Conservation (phyloP, 2,797 vertebrate species). For the Iguana delicatissima region DNA sequence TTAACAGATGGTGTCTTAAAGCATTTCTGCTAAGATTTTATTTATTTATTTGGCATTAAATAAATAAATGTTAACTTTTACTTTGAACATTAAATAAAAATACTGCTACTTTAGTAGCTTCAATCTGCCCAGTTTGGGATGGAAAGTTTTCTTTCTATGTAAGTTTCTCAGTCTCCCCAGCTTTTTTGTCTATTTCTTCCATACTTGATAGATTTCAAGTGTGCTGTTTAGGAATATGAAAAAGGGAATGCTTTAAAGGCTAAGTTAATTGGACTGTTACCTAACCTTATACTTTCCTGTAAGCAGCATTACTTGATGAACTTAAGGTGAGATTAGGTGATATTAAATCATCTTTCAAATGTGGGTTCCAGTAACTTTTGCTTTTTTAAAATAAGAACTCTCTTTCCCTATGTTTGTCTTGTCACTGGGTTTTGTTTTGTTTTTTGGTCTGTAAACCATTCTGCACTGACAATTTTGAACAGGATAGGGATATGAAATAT, state of each 20-base stretch:
- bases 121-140: neutral
- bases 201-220: neutral
- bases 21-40: neutral
- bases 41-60: too few relatives aligned
- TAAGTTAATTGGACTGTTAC: conserved; percentile 1
- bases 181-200: neutral
- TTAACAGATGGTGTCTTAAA: neutral
- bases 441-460: neutral
- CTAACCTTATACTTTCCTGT: conserved; percentile 9
- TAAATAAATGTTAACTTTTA: too few relatives aligned
- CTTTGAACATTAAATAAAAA: neutral
- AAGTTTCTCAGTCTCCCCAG: neutral
- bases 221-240: neutral
- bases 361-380: conserved; percentile 16
- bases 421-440: neutral
- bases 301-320: neutral
- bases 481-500: neutral
- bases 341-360: conserved; percentile 7
- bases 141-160: neutral
- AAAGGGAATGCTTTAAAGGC: neutral
- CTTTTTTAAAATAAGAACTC: neutral
- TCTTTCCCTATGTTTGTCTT: neutral
- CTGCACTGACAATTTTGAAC: neutral
- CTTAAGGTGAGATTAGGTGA: conserved; percentile 10
- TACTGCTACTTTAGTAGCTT: neutral